phyloP scores from a whole-genome alignment of 1,140 invertebrate species.

The Ephestia elutella region DNA sequence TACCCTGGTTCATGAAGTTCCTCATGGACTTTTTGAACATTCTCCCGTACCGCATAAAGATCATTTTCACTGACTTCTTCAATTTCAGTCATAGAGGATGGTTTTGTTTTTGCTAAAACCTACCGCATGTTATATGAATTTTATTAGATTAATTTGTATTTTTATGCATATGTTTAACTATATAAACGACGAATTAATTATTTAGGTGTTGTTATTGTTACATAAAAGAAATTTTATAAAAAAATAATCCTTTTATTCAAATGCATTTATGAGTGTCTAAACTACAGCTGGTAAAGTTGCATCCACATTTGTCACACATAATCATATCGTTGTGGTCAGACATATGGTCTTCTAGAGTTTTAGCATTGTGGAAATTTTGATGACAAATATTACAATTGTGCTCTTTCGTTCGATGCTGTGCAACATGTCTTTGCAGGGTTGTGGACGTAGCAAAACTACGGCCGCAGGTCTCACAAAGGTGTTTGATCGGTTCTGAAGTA shows the following conservation, averaged over 20 bases:
- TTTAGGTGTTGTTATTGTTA: constrained; percentile 16
- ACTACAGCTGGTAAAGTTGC: constrained; percentile 35
- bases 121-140: neutral
- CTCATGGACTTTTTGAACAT: constrained; percentile 53
- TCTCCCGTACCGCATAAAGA: constrained; percentile 60
- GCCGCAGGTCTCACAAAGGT: constrained; percentile 59
- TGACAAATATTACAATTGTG: constrained; percentile 38
- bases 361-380: constrained; percentile 28
- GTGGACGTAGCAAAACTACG: constrained; percentile 42
- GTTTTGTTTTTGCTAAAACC: constrained; percentile 61
- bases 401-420: constrained; percentile 29
- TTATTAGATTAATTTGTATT: constrained; percentile 7
- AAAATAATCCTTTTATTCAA: constrained; percentile 15
- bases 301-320: constrained; percentile 59
- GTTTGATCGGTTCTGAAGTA: constrained; percentile 26
- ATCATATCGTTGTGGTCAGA: constrained; percentile 33
- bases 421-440: constrained; percentile 39
- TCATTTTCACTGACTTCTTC: constrained; percentile 63
- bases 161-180: neutral
- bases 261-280: constrained; percentile 41
- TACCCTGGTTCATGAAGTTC: constrained; percentile 53
- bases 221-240: constrained; percentile 10
- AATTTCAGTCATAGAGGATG: constrained; percentile 56
- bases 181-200: neutral
- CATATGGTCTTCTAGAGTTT: constrained; percentile 34